Percentiles rank a stretch among this genome's conserved stretches.
Evolutionary conservation across 2,888 invertebrate genomes (phyloP).

Genomic region (Cryptocheilus praepositus): DNA sequence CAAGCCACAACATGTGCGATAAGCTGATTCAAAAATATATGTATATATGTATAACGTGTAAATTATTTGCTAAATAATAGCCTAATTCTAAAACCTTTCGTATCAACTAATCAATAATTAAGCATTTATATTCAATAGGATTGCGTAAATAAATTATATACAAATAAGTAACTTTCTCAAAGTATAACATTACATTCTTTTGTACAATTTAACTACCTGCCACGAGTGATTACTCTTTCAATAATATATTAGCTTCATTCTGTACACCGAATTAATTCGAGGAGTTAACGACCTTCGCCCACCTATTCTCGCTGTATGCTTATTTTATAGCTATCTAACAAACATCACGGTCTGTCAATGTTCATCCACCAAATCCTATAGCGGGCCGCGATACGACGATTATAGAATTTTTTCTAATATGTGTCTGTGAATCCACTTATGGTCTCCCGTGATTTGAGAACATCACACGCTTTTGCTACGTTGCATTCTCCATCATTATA

Average conservation of each 20-base stretch:
- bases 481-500: slow-evolving; percentile 14
- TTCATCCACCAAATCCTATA: slow-evolving; percentile 49
- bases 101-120: slow-evolving; percentile 41
- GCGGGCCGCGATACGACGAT: slow-evolving; percentile 54
- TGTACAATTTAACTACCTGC: slow-evolving; percentile 48
- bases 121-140: slow-evolving; percentile 35
- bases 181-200: slow-evolving; percentile 42
- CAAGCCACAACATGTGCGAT: slow-evolving; percentile 9
- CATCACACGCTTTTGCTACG: slow-evolving; percentile 21
- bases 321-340: slow-evolving; percentile 39
- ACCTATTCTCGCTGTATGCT: slow-evolving; percentile 22
- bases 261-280: slow-evolving; percentile 49
- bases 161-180: slow-evolving; percentile 51
- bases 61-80: slow-evolving; percentile 36
- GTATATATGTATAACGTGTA: slow-evolving; percentile 16
- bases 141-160: slow-evolving; percentile 53
- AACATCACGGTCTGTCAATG: slow-evolving; percentile 29
- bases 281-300: slow-evolving; percentile 39
- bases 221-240: slow-evolving; percentile 25
- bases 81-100: slow-evolving; percentile 35
- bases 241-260: slow-evolving; percentile 14
- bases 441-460: slow-evolving; percentile 45
- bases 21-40: slow-evolving; percentile 33
- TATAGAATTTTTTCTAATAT: slow-evolving; percentile 29
- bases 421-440: slow-evolving; percentile 43